phyloP scores from a whole-genome alignment of 2,113 vertebrate species.

The Saiga tatarica region DNA sequence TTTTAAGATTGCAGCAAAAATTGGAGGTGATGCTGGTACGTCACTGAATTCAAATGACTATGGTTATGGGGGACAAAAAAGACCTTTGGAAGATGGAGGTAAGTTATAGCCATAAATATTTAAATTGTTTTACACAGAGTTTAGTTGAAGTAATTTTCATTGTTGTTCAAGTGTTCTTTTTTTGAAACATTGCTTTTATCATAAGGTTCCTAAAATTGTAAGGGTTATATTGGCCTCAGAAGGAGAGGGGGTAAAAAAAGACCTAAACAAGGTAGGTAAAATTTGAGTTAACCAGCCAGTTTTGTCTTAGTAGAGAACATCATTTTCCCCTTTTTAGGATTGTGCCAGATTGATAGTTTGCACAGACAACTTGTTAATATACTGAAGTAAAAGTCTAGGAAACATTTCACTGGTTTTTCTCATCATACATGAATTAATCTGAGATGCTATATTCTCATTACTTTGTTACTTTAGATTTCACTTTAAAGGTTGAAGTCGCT shows the following conservation, averaged over 20 bases:
- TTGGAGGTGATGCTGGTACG: slow-evolving; percentile 93
- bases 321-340: background rate
- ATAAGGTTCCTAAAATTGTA: slow-evolving; percentile 31
- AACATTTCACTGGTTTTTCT: slow-evolving; percentile 30
- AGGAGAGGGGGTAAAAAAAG: background rate
- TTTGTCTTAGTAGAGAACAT: slow-evolving; percentile 13
- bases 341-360: slow-evolving; percentile 47
- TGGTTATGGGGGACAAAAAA: slow-evolving; percentile 97
- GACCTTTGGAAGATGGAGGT: slow-evolving; percentile 98
- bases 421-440: slow-evolving; percentile 19
- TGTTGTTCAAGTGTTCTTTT: slow-evolving; percentile 11
- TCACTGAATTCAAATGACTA: slow-evolving; percentile 93
- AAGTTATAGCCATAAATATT: slow-evolving; percentile 72
- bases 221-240: slow-evolving; percentile 26
- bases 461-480: slow-evolving; percentile 54
- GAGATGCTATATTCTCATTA: slow-evolving; percentile 65
- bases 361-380: slow-evolving; percentile 50
- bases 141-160: slow-evolving; percentile 22
- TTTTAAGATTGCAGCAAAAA: slow-evolving; percentile 96
- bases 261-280: slow-evolving; percentile 65
- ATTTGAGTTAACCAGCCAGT: slow-evolving; percentile 9
- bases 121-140: background rate
- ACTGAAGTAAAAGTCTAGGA: background rate
- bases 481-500: slow-evolving; percentile 63
- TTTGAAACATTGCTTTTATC: slow-evolving; percentile 32